phyloP scores from a whole-genome alignment of 2,888 invertebrate species.

The Hipparchia sbordonii region DNA sequence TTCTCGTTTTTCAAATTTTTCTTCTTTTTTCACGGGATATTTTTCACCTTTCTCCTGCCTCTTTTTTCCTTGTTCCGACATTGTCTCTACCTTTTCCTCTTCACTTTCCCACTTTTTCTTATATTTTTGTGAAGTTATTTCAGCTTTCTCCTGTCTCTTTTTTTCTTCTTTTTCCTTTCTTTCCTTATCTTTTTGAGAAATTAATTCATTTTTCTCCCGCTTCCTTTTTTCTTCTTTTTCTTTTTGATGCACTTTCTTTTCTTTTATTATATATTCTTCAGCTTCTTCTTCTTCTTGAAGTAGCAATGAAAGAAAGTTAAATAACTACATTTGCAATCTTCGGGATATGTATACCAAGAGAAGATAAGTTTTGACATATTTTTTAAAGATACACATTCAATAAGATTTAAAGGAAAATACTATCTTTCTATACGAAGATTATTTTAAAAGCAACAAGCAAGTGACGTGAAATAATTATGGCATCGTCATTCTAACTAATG shows the following conservation, averaged over 20 bases:
- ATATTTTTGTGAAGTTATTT: slow-evolving; percentile 20
- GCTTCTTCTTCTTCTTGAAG: slow-evolving; percentile 1
- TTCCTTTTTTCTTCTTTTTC: slow-evolving; percentile 24
- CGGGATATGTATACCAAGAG: no score
- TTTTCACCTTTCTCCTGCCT: slow-evolving; percentile 16
- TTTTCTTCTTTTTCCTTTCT: slow-evolving; percentile 10
- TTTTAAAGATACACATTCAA: no score
- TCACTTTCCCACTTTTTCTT: slow-evolving; percentile 30
- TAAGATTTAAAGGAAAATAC: no score
- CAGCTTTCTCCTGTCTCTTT: slow-evolving; percentile 4
- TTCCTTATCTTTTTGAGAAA: slow-evolving; percentile 28
- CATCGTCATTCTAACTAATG: no score
- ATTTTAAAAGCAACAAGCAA: no score
- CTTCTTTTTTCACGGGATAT: background rate
- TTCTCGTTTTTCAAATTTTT: background rate
- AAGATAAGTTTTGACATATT: no score
- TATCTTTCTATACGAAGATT: no score
- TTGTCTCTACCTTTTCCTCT: slow-evolving; percentile 4
- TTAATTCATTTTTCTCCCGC: background rate
- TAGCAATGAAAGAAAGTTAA: background rate
- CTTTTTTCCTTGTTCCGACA: slow-evolving; percentile 17
- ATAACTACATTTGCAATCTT: background rate
- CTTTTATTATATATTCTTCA: slow-evolving; percentile 15
- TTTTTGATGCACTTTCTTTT: background rate
- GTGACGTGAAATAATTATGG: no score